A percentile compares a stretch with the other conserved stretches of the same genome.
These are phyloP conservation scores for Drosophila kikkawai DNA, from an alignment of 1,140 invertebrate genomes.

Conservation along the genomic window DNA sequence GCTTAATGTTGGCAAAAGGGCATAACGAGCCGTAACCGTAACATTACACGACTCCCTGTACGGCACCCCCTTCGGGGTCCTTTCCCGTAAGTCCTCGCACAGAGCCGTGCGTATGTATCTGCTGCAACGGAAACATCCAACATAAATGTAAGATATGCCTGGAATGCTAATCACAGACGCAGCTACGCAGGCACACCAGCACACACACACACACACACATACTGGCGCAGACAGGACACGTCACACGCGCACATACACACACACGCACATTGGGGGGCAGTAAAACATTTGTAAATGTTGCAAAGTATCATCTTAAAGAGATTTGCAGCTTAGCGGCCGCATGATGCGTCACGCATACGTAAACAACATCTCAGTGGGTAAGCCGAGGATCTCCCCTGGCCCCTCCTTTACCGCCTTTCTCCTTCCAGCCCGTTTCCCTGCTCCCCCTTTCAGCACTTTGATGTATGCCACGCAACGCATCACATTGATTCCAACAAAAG, in stretches of 20 bases:
- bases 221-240: slow-evolving; percentile 15
- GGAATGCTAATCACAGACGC: slow-evolving; percentile 78
- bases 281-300: slow-evolving; percentile 84
- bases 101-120: slow-evolving; percentile 55
- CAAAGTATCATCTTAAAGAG: slow-evolving; percentile 84
- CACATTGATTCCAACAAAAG: slow-evolving; percentile 59
- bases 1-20: slow-evolving; percentile 67
- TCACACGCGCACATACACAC: slow-evolving; percentile 20
- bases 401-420: background rate
- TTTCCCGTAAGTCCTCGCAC: background rate
- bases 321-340: slow-evolving; percentile 82
- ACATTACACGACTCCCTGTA: slow-evolving; percentile 71
- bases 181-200: slow-evolving; percentile 29
- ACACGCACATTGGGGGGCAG: slow-evolving; percentile 46
- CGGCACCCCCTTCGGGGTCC: background rate
- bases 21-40: slow-evolving; percentile 82
- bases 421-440: background rate
- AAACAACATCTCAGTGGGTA: slow-evolving; percentile 57
- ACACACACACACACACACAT: slow-evolving; percentile 6
- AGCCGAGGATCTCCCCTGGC: slow-evolving; percentile 20
- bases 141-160: slow-evolving; percentile 82
- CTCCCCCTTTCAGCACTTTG: slow-evolving; percentile 32
- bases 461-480: slow-evolving; percentile 60
- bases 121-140: slow-evolving; percentile 82
- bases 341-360: slow-evolving; percentile 80